These are phyloP conservation scores for Limnephilus marmoratus DNA, from an alignment of 2,888 invertebrate species.

Conservation along the genomic window DNA sequence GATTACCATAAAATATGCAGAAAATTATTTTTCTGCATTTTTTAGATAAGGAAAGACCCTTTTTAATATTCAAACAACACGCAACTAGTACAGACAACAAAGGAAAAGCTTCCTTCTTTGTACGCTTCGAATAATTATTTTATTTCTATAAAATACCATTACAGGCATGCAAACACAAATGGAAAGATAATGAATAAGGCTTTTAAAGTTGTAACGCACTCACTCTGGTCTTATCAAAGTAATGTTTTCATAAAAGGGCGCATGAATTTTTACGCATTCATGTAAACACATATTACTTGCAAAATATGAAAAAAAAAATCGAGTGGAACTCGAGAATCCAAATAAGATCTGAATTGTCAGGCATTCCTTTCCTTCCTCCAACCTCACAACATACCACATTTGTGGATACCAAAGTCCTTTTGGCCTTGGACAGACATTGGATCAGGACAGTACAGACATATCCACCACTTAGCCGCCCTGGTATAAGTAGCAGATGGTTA, in stretches of 20 bases:
- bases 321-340: too few species aligned
- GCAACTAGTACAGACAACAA: neutral
- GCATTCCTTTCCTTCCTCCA: too few species aligned
- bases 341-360: too few species aligned
- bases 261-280: neutral
- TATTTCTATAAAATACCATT: neutral
- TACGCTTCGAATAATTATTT: neutral
- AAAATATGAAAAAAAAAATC: too few species aligned
- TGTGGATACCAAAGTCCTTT: too few species aligned
- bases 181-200: neutral
- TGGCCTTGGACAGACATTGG: too few species aligned
- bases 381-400: too few species aligned
- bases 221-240: neutral
- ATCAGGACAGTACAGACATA: too few species aligned
- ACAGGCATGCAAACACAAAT: neutral
- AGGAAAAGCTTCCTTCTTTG: neutral
- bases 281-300: neutral
- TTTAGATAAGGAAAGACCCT: neutral
- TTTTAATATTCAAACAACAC: conserved; percentile 4
- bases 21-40: conserved; percentile 10
- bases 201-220: neutral
- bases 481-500: too few species aligned
- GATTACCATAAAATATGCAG: neutral
- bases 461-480: too few species aligned
- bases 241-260: neutral